Evolutionary conservation across 2,113 vertebrate genomes (phyloP).

Genomic region (Chlamydotis undulata): DNA sequence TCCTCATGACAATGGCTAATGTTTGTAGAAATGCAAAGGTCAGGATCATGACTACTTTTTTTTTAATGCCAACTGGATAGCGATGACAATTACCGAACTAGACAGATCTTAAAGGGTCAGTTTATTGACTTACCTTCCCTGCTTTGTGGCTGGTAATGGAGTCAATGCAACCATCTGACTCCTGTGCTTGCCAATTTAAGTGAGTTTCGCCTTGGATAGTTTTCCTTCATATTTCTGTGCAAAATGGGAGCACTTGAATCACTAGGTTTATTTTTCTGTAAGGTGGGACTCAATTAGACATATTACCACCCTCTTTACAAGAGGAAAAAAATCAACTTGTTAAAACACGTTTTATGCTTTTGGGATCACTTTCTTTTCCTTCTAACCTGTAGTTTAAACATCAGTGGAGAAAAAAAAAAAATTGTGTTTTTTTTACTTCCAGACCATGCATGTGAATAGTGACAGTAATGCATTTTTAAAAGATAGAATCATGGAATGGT

Average conservation of each 20-base stretch:
- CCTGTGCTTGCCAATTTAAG: not conserved
- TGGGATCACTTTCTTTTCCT: not conserved
- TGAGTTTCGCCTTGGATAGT: not conserved
- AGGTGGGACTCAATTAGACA: not conserved
- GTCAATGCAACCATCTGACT: not conserved
- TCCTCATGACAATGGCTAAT: constrained; percentile 42
- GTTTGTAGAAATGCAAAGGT: constrained; percentile 63
- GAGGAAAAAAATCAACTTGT: not conserved
- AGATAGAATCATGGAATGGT: not conserved
- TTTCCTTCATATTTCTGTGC: not conserved
- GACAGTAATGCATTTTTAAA: not conserved
- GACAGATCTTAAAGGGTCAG: not conserved
- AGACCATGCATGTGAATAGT: not conserved
- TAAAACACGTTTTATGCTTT: not conserved
- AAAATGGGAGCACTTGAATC: not conserved
- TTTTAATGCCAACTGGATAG: constrained; percentile 19
- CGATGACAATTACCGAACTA: not conserved
- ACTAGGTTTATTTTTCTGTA: not conserved
- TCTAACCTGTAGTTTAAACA: not conserved
- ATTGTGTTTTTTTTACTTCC: not conserved
- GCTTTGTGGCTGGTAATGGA: not conserved
- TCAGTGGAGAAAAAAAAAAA: not conserved
- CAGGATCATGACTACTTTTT: constrained; percentile 34
- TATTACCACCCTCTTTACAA: not conserved
- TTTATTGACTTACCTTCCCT: constrained; percentile 12